Base-by-base conservation (phyloP, 2,113 vertebrate genomes). In the Acanthochromis polyacanthus region DNA sequence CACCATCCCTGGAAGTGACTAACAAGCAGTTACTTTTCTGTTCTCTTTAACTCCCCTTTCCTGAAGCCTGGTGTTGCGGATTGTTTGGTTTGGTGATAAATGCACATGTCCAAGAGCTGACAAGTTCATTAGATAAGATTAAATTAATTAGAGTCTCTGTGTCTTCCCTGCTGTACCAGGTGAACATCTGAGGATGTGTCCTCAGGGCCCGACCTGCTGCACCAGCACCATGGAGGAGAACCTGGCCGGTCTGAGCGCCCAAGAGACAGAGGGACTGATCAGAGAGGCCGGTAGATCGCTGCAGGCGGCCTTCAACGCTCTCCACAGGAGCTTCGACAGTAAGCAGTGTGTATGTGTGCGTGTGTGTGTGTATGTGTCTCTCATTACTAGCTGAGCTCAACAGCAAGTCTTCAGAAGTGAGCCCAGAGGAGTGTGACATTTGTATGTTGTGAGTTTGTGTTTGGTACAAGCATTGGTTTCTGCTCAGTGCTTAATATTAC, bases 191-290 rank as follows among this genome's bases (percentile, higher is more conserved):
- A 93, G 95, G 55, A 96, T 96, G 89, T 99, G 98, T 90, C 96
- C 97, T 12, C 97, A 98, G 85, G 96, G 96, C 50, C 96, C 95
- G 38, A 99, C 98, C 76, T 99, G 98, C 93, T 99, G 98, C 76
- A 99, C 97, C 75, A 97, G 95, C 0, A 86, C 93, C 71, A 99
- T 99, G 96, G 98, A 99, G 91, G 97, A 98, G 88, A 97, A 94
- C 77, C 94, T 99, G 59, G 95, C 96, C 48, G 92, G 94, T 77
- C 94, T 96, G 71, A 97, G 97, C 80, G 82, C 90, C 0, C 75
- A 82, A 0, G 98, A 99, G 92, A 96, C 97, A 28, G 97, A 99
- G 89, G 91, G 85, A 0, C 95, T 96, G 65, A 92, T 98, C 85
- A 96, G 93, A 63, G 97, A 98, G 63, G 94, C 96, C 0, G 94